Base-by-base conservation (phyloP, 2,113 vertebrate genomes). In the Mionectes macconnelli region DNA sequence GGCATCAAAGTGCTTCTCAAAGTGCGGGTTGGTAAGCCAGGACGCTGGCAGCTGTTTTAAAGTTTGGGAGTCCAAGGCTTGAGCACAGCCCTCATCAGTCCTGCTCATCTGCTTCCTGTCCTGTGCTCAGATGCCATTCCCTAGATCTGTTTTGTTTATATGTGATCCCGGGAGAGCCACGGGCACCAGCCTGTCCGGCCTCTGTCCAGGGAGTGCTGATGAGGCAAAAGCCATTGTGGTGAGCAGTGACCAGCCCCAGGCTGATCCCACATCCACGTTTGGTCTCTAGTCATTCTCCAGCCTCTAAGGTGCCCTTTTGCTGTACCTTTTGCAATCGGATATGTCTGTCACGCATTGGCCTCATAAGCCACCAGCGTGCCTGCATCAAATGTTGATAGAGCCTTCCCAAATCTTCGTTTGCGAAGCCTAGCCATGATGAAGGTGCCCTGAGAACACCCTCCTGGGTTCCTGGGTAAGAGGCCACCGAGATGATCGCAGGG, bases 61-160 rank as follows among this genome's bases (percentile, higher is more conserved):
- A 52, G 8, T 45, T 7, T 68, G 28, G n/a, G 16, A 60, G 7
- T 6, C 28, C 8, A 3, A 39, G 35, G 24, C 12, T 39, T 53
- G 20, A 39, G 28, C 0, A 0, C 8, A 52, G 30, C 20, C 44
- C 16, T 5, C 8, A 7, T 21, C 11, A 24, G 28, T 23, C 12
- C 33, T 45, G 50, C 39, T 57, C 24, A 5, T 45, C 9, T 66
- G 28, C 24, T 25, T 72, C 16, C 37, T 20, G 17, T 37, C 11
- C 33, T 24, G 27, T 1, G 2, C 23, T 64, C 0, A 20, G n/a
- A 28, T 7, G 33, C n/a, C 18, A 10, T 28, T 39, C 59, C 14
- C 20, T 57, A 0, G 1, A 12, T 22, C 28, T 67, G 67, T 21
- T 53, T 79, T 22, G 2, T 53, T 79, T 21, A 3, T 31, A 21